Evolutionary conservation across 2,113 vertebrate species (phyloP).

Genomic region (Ailuropoda melanoleuca): DNA sequence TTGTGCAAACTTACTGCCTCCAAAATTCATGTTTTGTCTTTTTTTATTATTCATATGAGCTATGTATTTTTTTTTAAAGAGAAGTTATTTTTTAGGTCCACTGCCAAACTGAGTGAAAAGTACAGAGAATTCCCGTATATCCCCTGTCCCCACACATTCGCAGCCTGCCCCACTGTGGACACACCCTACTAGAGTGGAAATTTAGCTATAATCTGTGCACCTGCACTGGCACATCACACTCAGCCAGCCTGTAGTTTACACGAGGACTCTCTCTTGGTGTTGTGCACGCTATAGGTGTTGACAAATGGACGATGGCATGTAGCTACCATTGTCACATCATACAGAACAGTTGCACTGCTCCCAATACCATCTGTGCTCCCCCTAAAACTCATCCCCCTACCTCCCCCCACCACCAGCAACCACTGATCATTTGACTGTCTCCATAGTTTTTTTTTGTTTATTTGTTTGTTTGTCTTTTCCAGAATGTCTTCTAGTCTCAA

Average conservation of each 20-base stretch:
- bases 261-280: too few relatives aligned
- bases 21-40: not conserved
- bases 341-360: not conserved
- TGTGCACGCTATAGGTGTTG: not conserved
- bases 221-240: accelerated
- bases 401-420: not conserved
- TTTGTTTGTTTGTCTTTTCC: not conserved
- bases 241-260: not conserved
- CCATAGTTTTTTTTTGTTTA: not conserved
- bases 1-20: not conserved
- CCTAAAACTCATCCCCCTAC: not conserved
- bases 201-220: not conserved
- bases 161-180: accelerated
- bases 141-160: accelerated
- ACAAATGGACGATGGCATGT: not conserved
- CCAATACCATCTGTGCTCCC: too few relatives aligned
- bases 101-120: not conserved
- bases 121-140: not conserved
- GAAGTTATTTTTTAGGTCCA: not conserved
- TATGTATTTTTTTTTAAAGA: not conserved
- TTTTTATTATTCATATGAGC: not conserved
- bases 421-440: not conserved
- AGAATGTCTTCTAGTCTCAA: not conserved
- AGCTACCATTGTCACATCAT: accelerated
- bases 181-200: accelerated